These are phyloP conservation scores for Brachionus paranguensis DNA, from an alignment of 1,140 invertebrate species.

Conservation along the genomic window DNA sequence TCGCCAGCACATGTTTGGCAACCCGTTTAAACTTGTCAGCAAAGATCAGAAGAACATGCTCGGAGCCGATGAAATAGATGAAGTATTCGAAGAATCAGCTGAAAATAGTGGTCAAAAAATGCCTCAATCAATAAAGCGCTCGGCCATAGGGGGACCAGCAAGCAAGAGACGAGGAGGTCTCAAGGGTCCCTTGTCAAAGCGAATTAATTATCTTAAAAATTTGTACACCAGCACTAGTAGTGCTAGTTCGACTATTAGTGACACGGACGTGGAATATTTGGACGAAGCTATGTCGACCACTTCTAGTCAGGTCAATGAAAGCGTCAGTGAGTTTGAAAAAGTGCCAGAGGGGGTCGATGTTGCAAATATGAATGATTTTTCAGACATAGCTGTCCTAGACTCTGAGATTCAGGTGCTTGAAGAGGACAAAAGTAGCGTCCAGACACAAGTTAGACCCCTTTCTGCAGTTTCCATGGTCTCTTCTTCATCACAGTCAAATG, in stretches of 20 bases:
- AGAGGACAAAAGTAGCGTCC: background rate
- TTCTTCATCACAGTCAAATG: background rate
- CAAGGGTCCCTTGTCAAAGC: constrained; percentile 22
- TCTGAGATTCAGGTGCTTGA: background rate
- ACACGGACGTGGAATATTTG: constrained; percentile 27
- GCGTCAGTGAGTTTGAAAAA: background rate
- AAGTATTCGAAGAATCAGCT: constrained; percentile 20
- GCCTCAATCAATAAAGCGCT: background rate
- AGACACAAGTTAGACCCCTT: background rate
- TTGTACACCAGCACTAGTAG: background rate
- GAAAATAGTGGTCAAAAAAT: constrained; percentile 22
- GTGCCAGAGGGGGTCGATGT: background rate
- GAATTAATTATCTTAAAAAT: constrained; percentile 39
- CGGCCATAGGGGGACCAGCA: background rate
- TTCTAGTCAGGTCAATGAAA: background rate
- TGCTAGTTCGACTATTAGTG: constrained; percentile 30
- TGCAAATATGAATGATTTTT: constrained; percentile 24
- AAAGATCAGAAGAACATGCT: constrained; percentile 32
- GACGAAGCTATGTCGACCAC: background rate
- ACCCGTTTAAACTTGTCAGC: constrained; percentile 82
- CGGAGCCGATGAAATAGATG: constrained; percentile 39
- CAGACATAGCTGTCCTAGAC: background rate
- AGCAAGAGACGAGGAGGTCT: constrained; percentile 22
- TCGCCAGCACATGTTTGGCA: constrained; percentile 96
- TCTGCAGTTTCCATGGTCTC: background rate